These are phyloP conservation scores for Brachyalestes nurse DNA, from an alignment of 2,797 vertebrate genomes.

Conservation along the genomic window DNA sequence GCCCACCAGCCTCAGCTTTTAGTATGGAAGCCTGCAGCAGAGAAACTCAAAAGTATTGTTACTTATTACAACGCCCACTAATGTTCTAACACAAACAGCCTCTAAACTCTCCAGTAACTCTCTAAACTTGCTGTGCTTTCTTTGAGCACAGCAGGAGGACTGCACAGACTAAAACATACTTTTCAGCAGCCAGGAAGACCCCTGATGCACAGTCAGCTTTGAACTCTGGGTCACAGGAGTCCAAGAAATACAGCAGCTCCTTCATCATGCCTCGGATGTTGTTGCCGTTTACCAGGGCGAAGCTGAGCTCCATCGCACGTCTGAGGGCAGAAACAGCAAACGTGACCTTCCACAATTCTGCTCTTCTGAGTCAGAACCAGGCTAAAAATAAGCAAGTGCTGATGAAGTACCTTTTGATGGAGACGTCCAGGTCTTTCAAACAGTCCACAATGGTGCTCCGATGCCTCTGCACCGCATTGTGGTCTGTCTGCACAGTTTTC, in stretches of 20 bases:
- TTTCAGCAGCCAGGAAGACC: slow-evolving; percentile 98
- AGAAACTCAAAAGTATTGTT: background rate
- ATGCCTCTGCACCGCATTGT: slow-evolving; percentile 98
- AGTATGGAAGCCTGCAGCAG: background rate
- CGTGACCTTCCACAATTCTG: background rate
- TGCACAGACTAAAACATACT: slow-evolving; percentile 79
- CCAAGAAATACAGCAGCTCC: slow-evolving; percentile 97
- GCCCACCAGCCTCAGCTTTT: background rate
- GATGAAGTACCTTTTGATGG: slow-evolving; percentile 91
- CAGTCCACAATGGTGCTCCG: slow-evolving; percentile 99
- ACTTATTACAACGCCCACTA: background rate
- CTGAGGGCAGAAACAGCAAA: slow-evolving; percentile 67
- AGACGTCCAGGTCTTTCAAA: slow-evolving; percentile 98
- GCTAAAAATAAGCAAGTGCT: background rate
- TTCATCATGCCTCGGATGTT: slow-evolving; percentile 99
- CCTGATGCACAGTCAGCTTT: slow-evolving; percentile 99
- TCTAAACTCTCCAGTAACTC: background rate
- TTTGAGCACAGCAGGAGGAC: slow-evolving; percentile 23
- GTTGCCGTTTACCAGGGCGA: slow-evolving; percentile 98
- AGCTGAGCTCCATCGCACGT: slow-evolving; percentile 99
- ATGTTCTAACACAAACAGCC: background rate
- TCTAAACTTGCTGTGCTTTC: background rate
- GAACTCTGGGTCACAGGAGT: slow-evolving; percentile 99
- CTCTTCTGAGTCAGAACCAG: slow-evolving; percentile 26
- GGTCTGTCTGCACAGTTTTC: slow-evolving; percentile 99